Conservation (phyloP, 2,797 vertebrate species). For the Argya squamiceps region DNA sequence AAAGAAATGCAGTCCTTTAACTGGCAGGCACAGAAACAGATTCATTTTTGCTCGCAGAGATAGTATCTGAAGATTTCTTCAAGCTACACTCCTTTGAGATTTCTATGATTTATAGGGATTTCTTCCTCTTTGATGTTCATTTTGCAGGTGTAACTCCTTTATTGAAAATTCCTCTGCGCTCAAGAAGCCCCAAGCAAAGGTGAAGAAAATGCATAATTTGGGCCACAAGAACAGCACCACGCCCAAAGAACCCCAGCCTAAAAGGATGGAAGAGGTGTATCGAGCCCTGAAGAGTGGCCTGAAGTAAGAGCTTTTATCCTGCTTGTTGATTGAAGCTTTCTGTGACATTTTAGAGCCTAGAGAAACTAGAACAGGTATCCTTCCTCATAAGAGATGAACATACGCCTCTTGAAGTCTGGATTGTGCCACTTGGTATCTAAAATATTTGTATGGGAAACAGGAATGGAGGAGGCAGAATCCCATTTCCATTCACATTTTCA, state of each 20-base stretch:
- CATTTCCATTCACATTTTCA: not conserved
- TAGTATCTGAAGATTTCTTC: not conserved
- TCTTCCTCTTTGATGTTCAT: conserved; percentile 40
- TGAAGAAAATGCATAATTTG: conserved; percentile 92
- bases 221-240: conserved; percentile 88
- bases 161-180: conserved; percentile 90
- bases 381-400: not conserved
- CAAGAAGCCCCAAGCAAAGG: conserved; percentile 94
- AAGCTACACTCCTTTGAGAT: not conserved
- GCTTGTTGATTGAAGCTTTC: not conserved
- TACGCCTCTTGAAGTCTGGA: not conserved
- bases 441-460: not conserved
- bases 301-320: conserved; percentile 82
- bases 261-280: conserved; percentile 92
- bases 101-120: not conserved
- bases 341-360: not conserved
- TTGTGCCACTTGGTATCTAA: not conserved
- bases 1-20: not conserved
- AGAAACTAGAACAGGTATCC: not conserved
- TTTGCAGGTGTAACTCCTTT: conserved; percentile 94
- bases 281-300: conserved; percentile 89
- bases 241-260: conserved; percentile 92
- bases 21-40: not conserved
- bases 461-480: not conserved
- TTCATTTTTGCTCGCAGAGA: not conserved